Conservation (phyloP, 2,113 vertebrate genomes). For the Madoqua kirkii region DNA sequence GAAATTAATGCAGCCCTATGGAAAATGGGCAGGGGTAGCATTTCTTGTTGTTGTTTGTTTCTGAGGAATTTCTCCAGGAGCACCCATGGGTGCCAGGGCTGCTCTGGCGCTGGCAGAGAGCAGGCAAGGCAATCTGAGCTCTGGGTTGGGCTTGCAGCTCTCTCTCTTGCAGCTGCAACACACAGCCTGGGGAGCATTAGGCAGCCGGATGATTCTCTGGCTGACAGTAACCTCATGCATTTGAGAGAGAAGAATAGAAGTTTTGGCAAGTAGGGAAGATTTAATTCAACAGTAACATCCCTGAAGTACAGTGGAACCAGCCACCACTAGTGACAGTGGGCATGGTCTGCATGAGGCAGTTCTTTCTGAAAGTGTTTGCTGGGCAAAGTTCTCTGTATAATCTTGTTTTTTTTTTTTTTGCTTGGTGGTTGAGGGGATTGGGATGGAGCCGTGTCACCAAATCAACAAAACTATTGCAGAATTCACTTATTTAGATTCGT, state of each 20-base stretch:
- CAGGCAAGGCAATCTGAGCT: background rate
- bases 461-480: background rate
- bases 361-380: conserved; percentile 22
- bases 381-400: background rate
- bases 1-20: background rate
- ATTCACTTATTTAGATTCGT: conserved; percentile 12
- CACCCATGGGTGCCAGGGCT: background rate
- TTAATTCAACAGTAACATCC: conserved; percentile 19
- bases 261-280: conserved; percentile 42
- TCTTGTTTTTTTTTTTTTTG: background rate
- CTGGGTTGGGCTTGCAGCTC: background rate
- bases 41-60: background rate
- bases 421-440: background rate
- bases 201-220: conserved; percentile 32
- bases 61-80: background rate
- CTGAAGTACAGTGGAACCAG: background rate
- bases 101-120: background rate
- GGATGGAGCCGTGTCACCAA: background rate
- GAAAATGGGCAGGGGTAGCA: background rate
- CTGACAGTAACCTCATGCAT: conserved; percentile 12
- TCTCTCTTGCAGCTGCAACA: background rate
- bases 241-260: conserved; percentile 23
- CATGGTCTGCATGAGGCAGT: background rate
- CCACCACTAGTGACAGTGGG: background rate
- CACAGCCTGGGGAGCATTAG: background rate